Evolutionary conservation across 1,140 invertebrate genomes (phyloP), one percentile per base, ranked within the genome.

Genomic region (Papilio xuthus): DNA sequence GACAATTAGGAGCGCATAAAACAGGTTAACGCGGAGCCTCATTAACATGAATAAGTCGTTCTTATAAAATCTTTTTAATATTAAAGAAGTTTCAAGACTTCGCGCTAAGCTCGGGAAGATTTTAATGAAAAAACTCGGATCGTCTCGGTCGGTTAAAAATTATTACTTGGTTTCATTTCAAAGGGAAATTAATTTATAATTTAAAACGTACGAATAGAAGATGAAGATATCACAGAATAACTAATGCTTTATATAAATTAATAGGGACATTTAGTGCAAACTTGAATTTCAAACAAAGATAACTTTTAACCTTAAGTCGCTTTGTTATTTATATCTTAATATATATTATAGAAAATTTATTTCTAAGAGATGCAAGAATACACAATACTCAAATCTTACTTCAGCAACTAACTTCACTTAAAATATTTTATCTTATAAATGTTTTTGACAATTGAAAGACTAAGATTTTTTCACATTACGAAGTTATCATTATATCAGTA

Each of bases 31-130:
- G 50, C 71, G 23, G 42, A 73, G 20, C n/a, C 73, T 76, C 32
- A 63, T 76, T 63, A 42, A 76, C 18, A 41, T 60, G 74, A 76
- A 76, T 76, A 60, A 76, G 56, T 76, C 44, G 23, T 63, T 76
- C 32, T 63, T 37, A 76, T 76, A 76, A 60, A 76, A 76, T 76
- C 53, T 76, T 76, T 76, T 76, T 76, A 75, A 76, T 76, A 76
- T 76, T 76, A 76, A 76, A 76, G 41, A 76, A 76, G 74, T 76
- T 76, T 76, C 56, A 60, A 76, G 74, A 76, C 74, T 63, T 76
- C 74, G 18, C 56, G 28, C 56, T 50, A 50, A 10, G 50, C 12
- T 28, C 32, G 74, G 74, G n/a, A 23, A 37, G 44, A 47, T 74
- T 74, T 74, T 76, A 76, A 76, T 76, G 74, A 76, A 76, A 76